Evolutionary conservation across 1,140 invertebrate species (phyloP), one percentile per base, ranked within the genome.

Genomic region (Sipha flava): DNA sequence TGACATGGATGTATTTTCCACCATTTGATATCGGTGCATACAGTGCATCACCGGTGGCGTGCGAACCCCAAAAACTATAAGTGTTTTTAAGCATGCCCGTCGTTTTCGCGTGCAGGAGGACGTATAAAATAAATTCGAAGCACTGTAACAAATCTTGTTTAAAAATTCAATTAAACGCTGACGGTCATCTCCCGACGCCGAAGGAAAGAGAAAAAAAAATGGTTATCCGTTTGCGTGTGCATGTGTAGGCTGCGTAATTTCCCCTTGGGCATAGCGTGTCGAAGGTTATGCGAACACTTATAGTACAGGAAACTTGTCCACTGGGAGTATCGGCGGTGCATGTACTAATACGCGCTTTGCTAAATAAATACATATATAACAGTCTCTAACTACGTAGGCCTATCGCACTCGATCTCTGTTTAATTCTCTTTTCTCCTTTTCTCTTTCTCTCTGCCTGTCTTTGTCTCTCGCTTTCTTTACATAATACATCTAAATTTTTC

Each of bases 101-200:
- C 2, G 12, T 0, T 7, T 5, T 7, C 1, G 7, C 5, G 18
- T 18, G 31, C 5, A 2, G 57, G 29, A 6, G 59, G 18, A 9
- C 0, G 0, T 23, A 62, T 62, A 34, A 21, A 66, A 66, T 66
- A 66, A 43, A 68, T 68, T 45, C 40, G 16, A 37, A 45, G 37
- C 23, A 45, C 21, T 45, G 5, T 16, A 40, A 43, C 64, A 68
- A 68, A 68, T 68, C 40, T 68, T 68, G 37, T 45, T 68, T 68
- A 68, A 68, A 68, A 68, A 68, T 68, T 68, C 64, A 68, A 68
- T 68, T 68, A 68, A 68, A 68, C 64, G 64, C 21, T 23, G 26
- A 68, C 23, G 64, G 64, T 29, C 18, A 23, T 12, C n/a, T n/a
- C n/a, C 37, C 5, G 37, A 40, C 37, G 37, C 5, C 5, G 37